Conservation (phyloP, 1,140 invertebrate genomes). For the Brachionus koreanus region DNA sequence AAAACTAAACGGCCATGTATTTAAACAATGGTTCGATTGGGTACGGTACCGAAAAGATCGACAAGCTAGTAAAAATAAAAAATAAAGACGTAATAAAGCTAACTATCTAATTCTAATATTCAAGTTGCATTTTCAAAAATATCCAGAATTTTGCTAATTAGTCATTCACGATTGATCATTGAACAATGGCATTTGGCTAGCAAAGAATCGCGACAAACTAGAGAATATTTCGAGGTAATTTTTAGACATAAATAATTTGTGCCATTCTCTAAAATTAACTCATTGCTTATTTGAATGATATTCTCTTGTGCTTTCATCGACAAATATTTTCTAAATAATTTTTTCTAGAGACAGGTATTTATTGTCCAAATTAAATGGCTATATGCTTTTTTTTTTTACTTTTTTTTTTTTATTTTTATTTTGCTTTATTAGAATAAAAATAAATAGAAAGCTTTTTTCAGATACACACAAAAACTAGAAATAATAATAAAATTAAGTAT, state of each 20-base stretch:
- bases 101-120: not conserved
- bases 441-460: not conserved
- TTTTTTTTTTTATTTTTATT: not conserved
- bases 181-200: constrained; percentile 53
- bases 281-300: not conserved
- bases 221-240: constrained; percentile 57
- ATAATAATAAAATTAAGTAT: not conserved
- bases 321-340: not conserved
- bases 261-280: not conserved
- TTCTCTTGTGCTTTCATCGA: not conserved
- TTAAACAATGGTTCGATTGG: constrained; percentile 53
- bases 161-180: constrained; percentile 50
- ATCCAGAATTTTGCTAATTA: not conserved
- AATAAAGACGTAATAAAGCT: not conserved
- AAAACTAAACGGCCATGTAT: constrained; percentile 47
- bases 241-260: not conserved
- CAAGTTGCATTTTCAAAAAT: constrained; percentile 35
- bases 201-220: constrained; percentile 50
- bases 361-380: not conserved
- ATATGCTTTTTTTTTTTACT: not conserved
- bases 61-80: constrained; percentile 52
- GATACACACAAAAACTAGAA: not conserved
- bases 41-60: constrained; percentile 52
- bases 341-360: constrained; percentile 41
- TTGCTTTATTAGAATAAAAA: not conserved